Percentiles rank a stretch among this genome's conserved stretches.
Evolutionary conservation across 1,140 invertebrate genomes (phyloP).

Genomic region (Trypoxylus dichotomus): DNA sequence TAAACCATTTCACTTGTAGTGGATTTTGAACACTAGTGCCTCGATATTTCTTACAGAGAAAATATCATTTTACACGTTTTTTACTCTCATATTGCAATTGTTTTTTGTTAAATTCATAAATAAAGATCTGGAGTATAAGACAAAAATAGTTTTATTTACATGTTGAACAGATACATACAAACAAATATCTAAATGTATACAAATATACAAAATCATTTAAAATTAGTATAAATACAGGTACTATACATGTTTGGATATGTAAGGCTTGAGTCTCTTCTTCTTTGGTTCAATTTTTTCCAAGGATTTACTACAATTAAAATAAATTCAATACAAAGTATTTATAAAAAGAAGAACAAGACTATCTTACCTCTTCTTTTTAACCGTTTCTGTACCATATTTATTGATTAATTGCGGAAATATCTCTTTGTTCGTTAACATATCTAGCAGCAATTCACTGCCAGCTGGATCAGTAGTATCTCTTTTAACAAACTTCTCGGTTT

Average conservation of each 20-base stretch:
- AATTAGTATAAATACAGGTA: not conserved
- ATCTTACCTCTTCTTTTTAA: not conserved
- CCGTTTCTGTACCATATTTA: conserved; percentile 4
- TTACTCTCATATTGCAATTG: not conserved
- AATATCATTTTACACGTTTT: conserved; percentile 9
- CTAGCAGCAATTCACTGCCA: not conserved
- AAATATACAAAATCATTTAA: too few relatives aligned
- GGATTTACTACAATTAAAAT: not conserved
- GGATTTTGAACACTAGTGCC: conserved; percentile 2
- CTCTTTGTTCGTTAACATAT: conserved; percentile 5
- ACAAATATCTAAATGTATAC: too few relatives aligned
- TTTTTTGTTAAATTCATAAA: conserved; percentile 6
- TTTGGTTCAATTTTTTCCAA: not conserved
- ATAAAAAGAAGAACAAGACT: not conserved
- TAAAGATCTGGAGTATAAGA: not conserved
- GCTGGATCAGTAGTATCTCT: not conserved
- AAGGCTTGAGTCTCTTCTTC: not conserved
- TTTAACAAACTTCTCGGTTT: conserved; percentile 26
- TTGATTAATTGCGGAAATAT: conserved; percentile 1
- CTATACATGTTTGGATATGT: not conserved
- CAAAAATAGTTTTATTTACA: not conserved
- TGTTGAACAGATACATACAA: not conserved
- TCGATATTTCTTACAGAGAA: not conserved
- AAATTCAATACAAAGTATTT: not conserved
- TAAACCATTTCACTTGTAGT: not conserved